These are phyloP conservation scores for Sebastes oblongus DNA, from an alignment of 2,797 vertebrate species.

Conservation along the genomic window DNA sequence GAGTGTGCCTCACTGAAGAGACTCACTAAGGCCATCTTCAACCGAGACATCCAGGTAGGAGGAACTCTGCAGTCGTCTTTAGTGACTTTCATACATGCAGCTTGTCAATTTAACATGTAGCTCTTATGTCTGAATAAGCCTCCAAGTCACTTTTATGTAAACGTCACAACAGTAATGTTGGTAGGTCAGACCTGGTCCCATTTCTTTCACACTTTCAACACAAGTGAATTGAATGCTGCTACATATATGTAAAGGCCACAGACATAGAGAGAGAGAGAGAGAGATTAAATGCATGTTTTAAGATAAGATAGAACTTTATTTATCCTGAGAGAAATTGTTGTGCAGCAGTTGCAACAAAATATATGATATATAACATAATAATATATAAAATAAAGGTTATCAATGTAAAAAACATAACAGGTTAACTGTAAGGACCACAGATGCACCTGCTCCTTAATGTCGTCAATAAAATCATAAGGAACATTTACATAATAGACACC, in stretches of 20 bases:
- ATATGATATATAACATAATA: too few relatives aligned
- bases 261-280: not conserved
- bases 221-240: not conserved
- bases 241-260: not conserved
- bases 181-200: too few relatives aligned
- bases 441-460: not conserved
- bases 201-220: not conserved
- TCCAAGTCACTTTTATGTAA: not conserved
- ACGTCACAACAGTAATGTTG: not conserved
- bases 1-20: constrained; percentile 84
- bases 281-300: not conserved
- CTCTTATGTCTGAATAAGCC: not conserved
- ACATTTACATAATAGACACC: too few relatives aligned
- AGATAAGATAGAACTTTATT: not conserved
- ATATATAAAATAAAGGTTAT: too few relatives aligned
- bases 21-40: constrained; percentile 88
- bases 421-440: too few relatives aligned
- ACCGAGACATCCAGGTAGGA: constrained; percentile 90
- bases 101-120: not conserved
- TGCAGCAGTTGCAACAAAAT: too few relatives aligned
- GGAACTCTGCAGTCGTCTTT: not conserved
- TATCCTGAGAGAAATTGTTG: not conserved
- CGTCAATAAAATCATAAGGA: too few relatives aligned
- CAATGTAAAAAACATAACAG: too few relatives aligned
- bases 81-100: not conserved